Evolutionary conservation across 2,888 invertebrate genomes (phyloP).

Genomic region (Anaspis maculata): DNA sequence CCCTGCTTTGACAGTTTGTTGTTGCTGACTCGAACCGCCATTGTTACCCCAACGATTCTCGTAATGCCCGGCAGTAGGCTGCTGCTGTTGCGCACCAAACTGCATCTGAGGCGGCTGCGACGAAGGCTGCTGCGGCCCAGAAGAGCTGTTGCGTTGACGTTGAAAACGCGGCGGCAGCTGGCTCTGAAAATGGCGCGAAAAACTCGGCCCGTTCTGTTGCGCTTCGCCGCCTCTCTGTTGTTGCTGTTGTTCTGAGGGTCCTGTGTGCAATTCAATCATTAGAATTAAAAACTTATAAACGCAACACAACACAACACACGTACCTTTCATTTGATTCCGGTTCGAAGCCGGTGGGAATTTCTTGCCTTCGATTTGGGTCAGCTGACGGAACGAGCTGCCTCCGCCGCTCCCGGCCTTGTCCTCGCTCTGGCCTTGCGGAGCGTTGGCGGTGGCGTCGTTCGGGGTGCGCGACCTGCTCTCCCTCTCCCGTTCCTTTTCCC

Average conservation of each 20-base stretch:
- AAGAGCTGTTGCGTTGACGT: conserved; percentile 54
- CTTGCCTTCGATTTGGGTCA: conserved; percentile 41
- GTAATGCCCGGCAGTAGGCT: neutral
- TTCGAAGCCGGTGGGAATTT: conserved; percentile 30
- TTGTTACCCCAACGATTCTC: neutral
- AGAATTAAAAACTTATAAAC: no score
- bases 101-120: conserved; percentile 22
- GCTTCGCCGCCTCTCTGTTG: conserved; percentile 15
- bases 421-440: no score
- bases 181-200: conserved; percentile 68
- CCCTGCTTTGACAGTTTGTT: neutral
- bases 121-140: conserved; percentile 29
- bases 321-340: conserved; percentile 29
- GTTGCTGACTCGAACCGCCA: no score
- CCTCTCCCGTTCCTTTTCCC: conserved; percentile 35
- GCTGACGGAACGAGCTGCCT: conserved; percentile 31
- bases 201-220: conserved; percentile 48
- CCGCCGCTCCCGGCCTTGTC: conserved; percentile 3
- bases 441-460: conserved; percentile 22
- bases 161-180: conserved; percentile 81
- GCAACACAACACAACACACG: no score
- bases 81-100: conserved; percentile 13
- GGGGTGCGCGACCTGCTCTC: conserved; percentile 25
- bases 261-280: no score
- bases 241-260: no score